Evolutionary conservation across 2,113 vertebrate species (phyloP), one percentile per base, ranked within the genome.

Genomic region (Aldabrachelys gigantea): DNA sequence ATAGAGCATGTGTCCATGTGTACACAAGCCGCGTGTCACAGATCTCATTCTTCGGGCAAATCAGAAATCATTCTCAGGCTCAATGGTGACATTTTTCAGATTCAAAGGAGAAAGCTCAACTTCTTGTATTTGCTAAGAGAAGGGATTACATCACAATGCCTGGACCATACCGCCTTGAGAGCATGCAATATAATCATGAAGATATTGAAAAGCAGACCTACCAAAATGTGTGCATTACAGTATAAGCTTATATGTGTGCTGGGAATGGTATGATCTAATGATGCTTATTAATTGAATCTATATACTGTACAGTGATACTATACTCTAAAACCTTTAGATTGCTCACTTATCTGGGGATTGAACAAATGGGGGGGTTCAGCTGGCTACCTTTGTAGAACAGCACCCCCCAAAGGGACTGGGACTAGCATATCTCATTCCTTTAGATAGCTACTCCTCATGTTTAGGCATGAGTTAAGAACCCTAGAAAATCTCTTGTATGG

Each of bases 151-250:
- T 44, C 83, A 59, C 41, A 35, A 72, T n/a, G 8, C 14, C 2
- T 24, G 13, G 8, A 10, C 35, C 52, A 6, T 81, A 35, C 52
- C 41, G 47, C 16, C 85, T 81, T 47, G 53, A 44, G 1, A 25
- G 65, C 3, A 49, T 3, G 29, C 38, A n/a, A 54, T 56, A 56
- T 12, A 85, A 89, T 2, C 2, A 53, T 16, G 82, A 54, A 16
- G 5, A 24, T 47, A 84, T 16, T 89, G 85, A 89, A 96, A 91
- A 85, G 4, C 12, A 95, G 38, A 24, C 6, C 50, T 11, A 41
- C 56, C 13, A 86, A 62, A 84, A 81, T 24, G 8, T 72, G 90
- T 89, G 59, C 14, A 56, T 2, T 17, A 21, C n/a, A 44, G 89
- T 29, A 84, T 25, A 52, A 86, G 87, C 88, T 57, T 0, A 0